Conservation (phyloP, 1,140 invertebrate genomes). For the Colletes gigas region DNA sequence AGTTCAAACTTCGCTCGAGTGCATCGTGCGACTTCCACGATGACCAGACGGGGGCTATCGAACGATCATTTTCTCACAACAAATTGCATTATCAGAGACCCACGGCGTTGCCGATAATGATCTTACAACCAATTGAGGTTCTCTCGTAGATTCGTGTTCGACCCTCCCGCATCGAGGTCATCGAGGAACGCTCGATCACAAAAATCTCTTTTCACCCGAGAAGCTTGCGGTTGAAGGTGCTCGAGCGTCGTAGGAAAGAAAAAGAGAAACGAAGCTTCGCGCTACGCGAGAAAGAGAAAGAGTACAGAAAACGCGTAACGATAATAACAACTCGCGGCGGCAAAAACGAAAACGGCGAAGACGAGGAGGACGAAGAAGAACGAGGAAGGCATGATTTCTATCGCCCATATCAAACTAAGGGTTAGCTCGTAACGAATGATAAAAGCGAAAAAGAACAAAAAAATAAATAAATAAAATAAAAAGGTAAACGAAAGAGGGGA, state of each 20-base stretch:
- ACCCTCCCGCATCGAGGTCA: too few species aligned
- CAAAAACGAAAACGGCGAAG: background rate
- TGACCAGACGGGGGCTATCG: background rate
- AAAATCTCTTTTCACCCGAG: background rate
- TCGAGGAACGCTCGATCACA: background rate
- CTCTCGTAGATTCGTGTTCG: background rate
- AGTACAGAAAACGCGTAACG: constrained; percentile 29
- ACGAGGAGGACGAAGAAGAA: constrained; percentile 11
- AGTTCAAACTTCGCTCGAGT: constrained; percentile 9
- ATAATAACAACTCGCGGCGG: background rate
- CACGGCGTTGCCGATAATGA: background rate
- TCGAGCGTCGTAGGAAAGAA: background rate
- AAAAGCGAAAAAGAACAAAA: background rate
- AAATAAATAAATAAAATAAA: background rate
- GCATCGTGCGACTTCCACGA: background rate
- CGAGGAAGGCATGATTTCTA: constrained; percentile 31
- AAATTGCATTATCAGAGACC: background rate
- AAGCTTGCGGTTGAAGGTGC: background rate
- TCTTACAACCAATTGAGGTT: background rate
- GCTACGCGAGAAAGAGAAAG: constrained; percentile 2
- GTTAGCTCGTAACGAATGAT: constrained; percentile 3
- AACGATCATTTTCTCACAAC: background rate
- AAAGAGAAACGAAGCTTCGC: background rate
- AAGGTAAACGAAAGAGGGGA: background rate
- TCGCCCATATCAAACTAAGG: constrained; percentile 48